phyloP scores from a whole-genome alignment of 2,888 invertebrate species.

The Phengaris alcon region DNA sequence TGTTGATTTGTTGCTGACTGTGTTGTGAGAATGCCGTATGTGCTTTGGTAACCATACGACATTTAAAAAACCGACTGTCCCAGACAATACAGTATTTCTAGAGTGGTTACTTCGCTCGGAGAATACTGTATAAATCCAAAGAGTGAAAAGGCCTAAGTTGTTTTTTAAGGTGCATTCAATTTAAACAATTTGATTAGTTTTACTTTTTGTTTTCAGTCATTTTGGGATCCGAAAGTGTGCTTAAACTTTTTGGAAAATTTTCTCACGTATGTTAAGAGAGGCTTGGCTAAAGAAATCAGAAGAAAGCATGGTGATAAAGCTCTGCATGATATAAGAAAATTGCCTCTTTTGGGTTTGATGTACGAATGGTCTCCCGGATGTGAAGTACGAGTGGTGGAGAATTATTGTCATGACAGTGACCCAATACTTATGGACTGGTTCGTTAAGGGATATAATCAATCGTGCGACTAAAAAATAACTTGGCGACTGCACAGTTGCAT shows the following conservation, averaged over 20 bases:
- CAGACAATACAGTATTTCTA: too few relatives aligned
- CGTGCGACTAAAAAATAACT: too few relatives aligned
- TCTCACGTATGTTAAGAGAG: conserved; percentile 74
- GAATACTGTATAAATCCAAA: too few relatives aligned
- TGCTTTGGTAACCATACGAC: too few relatives aligned
- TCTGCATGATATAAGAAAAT: conserved; percentile 48
- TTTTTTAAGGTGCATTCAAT: too few relatives aligned
- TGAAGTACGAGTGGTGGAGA: conserved; percentile 52
- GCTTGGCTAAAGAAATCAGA: conserved; percentile 57
- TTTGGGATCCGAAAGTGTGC: conserved; percentile 81
- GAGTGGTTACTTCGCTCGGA: too few relatives aligned
- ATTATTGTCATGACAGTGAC: conserved; percentile 58
- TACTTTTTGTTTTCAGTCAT: conserved; percentile 59
- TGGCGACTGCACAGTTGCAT: too few relatives aligned
- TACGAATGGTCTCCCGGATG: conserved; percentile 61
- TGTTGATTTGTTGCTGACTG: too few relatives aligned
- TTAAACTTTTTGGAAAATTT: conserved; percentile 84
- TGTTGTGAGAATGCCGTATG: too few relatives aligned
- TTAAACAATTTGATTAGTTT: too few relatives aligned
- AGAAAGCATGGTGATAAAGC: conserved; percentile 52
- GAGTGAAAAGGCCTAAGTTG: too few relatives aligned
- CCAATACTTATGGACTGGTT: conserved; percentile 64
- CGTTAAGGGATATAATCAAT: conserved; percentile 41
- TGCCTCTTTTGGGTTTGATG: conserved; percentile 58
- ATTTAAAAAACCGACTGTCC: too few relatives aligned